phyloP scores from a whole-genome alignment of 2,888 invertebrate species.

The Drosophila pullipes region DNA sequence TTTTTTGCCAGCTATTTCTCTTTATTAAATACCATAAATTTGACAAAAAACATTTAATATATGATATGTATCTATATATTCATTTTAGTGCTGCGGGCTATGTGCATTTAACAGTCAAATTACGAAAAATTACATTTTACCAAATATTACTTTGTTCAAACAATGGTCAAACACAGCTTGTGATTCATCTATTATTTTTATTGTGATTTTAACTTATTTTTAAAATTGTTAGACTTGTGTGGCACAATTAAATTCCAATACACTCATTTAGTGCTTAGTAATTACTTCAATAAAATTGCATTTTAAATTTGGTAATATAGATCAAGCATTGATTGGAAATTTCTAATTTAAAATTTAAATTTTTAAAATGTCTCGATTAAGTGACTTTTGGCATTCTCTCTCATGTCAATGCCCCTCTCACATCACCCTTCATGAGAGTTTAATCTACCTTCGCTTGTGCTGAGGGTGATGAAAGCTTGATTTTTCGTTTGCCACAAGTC shows the following conservation, averaged over 20 bases:
- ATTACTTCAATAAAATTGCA: neutral
- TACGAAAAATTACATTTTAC: neutral
- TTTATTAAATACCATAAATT: constrained; percentile 3
- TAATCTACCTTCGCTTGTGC: neutral
- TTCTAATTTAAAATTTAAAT: neutral
- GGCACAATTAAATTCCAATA: neutral
- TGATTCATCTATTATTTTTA: neutral
- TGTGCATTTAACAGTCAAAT: too few relatives aligned
- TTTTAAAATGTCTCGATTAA: neutral
- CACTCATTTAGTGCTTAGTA: neutral
- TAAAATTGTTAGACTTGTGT: neutral
- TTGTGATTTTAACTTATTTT: neutral
- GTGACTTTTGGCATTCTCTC: neutral
- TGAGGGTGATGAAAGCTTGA: neutral
- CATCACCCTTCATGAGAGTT: neutral
- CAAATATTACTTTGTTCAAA: neutral
- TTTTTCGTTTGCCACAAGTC: neutral
- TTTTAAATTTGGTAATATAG: neutral
- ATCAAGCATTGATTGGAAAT: neutral
- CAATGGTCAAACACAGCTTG: too few relatives aligned
- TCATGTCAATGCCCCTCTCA: neutral
- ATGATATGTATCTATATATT: neutral
- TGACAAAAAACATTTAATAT: constrained; percentile 3
- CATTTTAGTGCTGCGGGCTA: neutral
- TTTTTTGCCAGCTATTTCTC: constrained; percentile 18